A percentile compares a stretch with the other conserved stretches of the same genome.
Conservation (phyloP, 2,888 invertebrate genomes). For the Lampropteryx suffumata region DNA sequence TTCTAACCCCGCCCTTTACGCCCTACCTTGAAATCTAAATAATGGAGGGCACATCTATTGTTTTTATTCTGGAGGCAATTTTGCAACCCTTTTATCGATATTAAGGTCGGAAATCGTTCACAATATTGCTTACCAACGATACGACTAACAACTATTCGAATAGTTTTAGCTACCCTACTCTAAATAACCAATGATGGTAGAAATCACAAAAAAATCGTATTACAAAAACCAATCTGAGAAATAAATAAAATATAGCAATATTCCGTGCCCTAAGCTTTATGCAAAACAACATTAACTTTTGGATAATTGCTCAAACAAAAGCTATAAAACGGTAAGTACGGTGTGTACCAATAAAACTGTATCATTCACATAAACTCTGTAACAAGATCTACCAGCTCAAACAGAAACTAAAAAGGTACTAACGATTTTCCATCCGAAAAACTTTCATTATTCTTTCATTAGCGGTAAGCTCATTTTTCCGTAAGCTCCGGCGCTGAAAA, state of each 20-base stretch:
- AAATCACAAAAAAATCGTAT: background rate
- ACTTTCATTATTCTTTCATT: slow-evolving; percentile 46
- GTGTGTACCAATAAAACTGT: too few relatives aligned
- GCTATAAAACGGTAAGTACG: background rate
- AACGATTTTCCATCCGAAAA: slow-evolving; percentile 37
- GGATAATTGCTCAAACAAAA: background rate
- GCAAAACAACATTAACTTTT: background rate
- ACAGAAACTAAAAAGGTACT: slow-evolving; percentile 16
- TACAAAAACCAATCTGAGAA: too few relatives aligned
- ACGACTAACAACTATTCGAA: background rate
- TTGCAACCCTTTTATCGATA: slow-evolving; percentile 40
- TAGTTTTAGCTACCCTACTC: background rate
- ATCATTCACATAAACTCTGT: background rate
- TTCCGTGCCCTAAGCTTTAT: too few relatives aligned
- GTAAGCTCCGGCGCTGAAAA: slow-evolving; percentile 41
- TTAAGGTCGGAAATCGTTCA: slow-evolving; percentile 26
- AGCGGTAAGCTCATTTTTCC: slow-evolving; percentile 43
- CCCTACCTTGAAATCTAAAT: slow-evolving; percentile 43
- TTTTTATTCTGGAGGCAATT: slow-evolving; percentile 42
- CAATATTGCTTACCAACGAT: slow-evolving; percentile 6
- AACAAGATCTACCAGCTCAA: slow-evolving; percentile 8
- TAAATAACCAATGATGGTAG: too few relatives aligned
- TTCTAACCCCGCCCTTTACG: slow-evolving; percentile 57
- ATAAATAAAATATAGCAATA: too few relatives aligned
- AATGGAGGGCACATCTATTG: slow-evolving; percentile 51